Evolutionary conservation across 2,113 vertebrate species (phyloP), one percentile per base, ranked within the genome.

Genomic region (Phalacrocorax brasilianus): DNA sequence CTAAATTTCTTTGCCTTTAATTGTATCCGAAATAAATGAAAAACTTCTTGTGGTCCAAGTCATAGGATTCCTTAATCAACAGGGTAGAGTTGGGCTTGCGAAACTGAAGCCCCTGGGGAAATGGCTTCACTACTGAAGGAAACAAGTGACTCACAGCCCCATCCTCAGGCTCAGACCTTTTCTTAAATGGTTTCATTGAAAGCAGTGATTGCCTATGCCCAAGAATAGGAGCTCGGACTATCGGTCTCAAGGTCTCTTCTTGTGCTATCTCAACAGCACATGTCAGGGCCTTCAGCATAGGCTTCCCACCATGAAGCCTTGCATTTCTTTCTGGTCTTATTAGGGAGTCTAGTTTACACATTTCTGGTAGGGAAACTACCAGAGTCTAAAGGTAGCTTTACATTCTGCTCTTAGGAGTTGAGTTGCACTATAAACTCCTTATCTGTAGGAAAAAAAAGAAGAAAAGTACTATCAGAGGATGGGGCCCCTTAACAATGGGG

Each of bases 1-100:
- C 65, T 91, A 18, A 79, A 88, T 88, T 88, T 95, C 71, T 82
- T 52, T 93, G 58, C 42, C 70, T 93, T 93, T 95, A 93, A 96
- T 91, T 96, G 81, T 80, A 94, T 93, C 95, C 11, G 74, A 96
- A 96, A 88, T 83, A 91, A 95, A 93, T 93, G 21, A 91, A 94
- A 94, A 91, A 70, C 42, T 91, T 91, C 52, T 91, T 89, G 78
- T 58, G 71, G 93, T 91, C 94, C 78, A 94, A 90, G 89, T 85
- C 95, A 96, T 83, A 77, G 78, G 95, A 83, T 77, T 45, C 85
- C 49, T 90, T 83, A 58, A 89, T 93, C 81, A 83, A 68, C 49
- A 50, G 71, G 32, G 14, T n/a, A 67, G 62, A 89, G 87, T 4
- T 85, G 81, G 71, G 53, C 63, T 97, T 94, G 72, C 26, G 1